Evolutionary conservation across 2,888 invertebrate genomes (phyloP), one percentile per base, ranked within the genome.

Genomic region (Acrobasis consociella): DNA sequence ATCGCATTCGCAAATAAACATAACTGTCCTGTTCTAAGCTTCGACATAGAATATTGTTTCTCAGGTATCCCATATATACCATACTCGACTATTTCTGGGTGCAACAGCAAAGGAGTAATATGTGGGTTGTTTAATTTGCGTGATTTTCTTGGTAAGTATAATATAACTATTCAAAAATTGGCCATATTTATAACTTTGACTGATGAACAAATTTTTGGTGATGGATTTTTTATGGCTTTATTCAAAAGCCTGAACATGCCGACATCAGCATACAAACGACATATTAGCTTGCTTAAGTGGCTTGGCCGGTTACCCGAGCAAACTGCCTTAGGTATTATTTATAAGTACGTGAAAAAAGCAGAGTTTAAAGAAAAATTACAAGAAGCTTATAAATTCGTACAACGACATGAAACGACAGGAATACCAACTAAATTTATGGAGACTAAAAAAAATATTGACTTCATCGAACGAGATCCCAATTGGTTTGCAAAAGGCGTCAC

Each of bases 11-110:
- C 85, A 2, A 65, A 69, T n/a, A 74, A 68, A 53, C 65, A 78
- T 3, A 63, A 72, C 1, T 85, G 83, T 60, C 77, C 85, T 0
- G 62, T 84, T 0, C 66, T 85, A 2, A 77, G 75, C 60, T 63
- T 56, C 37, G 81, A 85, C 39, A 71, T 77, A 8, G 75, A 81
- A 49, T 82, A 69, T 53, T 76, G 72, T 49, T 80, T 83, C 53
- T 71, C 73, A 2, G 69, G 67, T n/a, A 69, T 72, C 2, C 63
- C 68, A 1, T 84, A 82, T n/a, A 74, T 85, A 65, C 72, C 72
- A 2, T 37, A 61, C 7, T 0, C 42, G 2, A 70, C 64, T n/a
- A 38, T 77, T 16, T 2, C 17, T 16, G 62, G 74, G 15, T 2
- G 31, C 0, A 22, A 0, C 1, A 61, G 39, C 0, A 61, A 64